Base-by-base conservation (phyloP, 2,113 vertebrate species). In the Dasyornis broadbenti region DNA sequence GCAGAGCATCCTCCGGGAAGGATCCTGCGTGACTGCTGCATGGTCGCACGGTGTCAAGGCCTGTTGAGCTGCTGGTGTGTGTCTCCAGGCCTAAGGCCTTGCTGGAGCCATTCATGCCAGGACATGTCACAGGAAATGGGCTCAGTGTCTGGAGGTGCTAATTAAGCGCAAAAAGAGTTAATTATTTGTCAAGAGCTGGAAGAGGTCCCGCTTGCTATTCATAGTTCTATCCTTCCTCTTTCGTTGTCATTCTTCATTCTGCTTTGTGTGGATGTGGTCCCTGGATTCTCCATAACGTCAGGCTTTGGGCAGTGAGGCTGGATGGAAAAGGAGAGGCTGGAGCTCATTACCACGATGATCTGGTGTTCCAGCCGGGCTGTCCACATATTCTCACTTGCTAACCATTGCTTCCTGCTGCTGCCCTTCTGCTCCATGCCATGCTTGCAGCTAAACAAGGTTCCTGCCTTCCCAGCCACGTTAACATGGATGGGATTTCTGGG, bases 21-120 rank as follows among this genome's bases (percentile, higher is more conserved):
- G 35, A 11, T 69, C 59, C 57, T 22, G 15, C 0, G 0, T 2
- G 3, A 33, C 8, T 26, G 24, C 47, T 52, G 11, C 2, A 0
- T 35, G 30, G 15, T 3, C 3, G 0, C 30, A 6, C 0, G 6
- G 23, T 18, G 20, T 26, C 49, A 22, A 30, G 44, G n/a, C 24
- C 24, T 60, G 1, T 22, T 24, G 20, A 72, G 56, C 59, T 88
- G 18, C 10, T 45, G 37, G 30, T 8, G 59, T 47, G 13, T 13
- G 13, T 14, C 44, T 63, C 42, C 19, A 10, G 47, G 53, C 66
- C 49, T 33, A 8, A 81, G 69, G 42, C 75, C 49, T 50, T 1
- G 1, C 26, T 57, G 9, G 23, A 45, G 53, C 54, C 39, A 20
- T 33, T 28, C 31, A 6, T 31, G 26, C 35, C 6, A 44, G 79